phyloP scores from a whole-genome alignment of 2,797 vertebrate species.

The Ambastaia sidthimunki region DNA sequence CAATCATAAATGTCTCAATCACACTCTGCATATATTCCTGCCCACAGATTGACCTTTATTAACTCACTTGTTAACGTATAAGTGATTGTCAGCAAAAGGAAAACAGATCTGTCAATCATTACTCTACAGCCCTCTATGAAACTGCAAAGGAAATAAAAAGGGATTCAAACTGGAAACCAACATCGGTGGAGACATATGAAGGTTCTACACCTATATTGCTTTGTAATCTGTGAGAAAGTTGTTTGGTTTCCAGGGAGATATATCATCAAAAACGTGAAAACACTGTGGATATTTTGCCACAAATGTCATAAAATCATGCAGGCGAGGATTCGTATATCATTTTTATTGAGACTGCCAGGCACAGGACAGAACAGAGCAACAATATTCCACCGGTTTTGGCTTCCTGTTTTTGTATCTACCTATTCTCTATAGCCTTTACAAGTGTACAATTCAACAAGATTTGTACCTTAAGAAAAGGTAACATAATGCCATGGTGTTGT shows the following conservation, averaged over 20 bases:
- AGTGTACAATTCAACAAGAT: slow-evolving; percentile 6
- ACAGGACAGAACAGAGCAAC: slow-evolving; percentile 1
- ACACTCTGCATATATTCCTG: background rate
- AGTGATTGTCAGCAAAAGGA: background rate
- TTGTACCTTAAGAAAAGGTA: background rate
- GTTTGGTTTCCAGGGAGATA: background rate
- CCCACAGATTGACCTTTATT: slow-evolving; percentile 19
- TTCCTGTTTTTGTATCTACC: background rate
- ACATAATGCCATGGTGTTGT: background rate
- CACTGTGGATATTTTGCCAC: background rate
- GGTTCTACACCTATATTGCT: slow-evolving; percentile 31
- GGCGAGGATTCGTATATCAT: background rate
- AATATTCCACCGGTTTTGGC: background rate
- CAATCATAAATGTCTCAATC: slow-evolving; percentile 22
- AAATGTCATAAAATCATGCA: slow-evolving; percentile 13
- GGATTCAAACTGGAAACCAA: slow-evolving; percentile 9
- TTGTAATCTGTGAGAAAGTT: background rate
- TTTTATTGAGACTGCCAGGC: background rate
- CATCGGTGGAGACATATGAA: background rate
- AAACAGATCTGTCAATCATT: slow-evolving; percentile 42
- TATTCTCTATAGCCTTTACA: background rate
- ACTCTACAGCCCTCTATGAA: background rate
- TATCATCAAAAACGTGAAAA: background rate
- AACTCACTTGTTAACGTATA: slow-evolving; percentile 12
- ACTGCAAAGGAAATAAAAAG: slow-evolving; percentile 10